phyloP scores from a whole-genome alignment of 2,113 vertebrate genomes.

The Coptodon rendalli region DNA sequence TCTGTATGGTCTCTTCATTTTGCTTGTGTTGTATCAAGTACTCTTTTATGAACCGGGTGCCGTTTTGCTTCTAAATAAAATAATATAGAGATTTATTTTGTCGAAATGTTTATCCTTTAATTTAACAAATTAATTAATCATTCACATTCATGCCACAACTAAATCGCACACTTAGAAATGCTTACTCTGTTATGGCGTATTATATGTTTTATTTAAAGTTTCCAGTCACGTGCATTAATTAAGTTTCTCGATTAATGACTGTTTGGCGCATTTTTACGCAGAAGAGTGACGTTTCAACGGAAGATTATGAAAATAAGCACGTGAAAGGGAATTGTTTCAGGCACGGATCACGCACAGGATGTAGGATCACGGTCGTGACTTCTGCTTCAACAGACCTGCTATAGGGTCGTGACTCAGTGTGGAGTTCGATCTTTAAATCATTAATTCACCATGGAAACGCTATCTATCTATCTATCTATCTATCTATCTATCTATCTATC shows the following conservation, averaged over 20 bases:
- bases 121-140: neutral
- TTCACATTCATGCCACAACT: neutral
- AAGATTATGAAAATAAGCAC: neutral
- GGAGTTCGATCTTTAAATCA: neutral
- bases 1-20: neutral
- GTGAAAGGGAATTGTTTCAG: neutral
- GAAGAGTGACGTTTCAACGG: neutral
- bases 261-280: neutral
- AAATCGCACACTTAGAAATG: neutral
- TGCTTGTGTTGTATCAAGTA: neutral
- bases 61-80: constrained; percentile 20
- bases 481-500: constrained; percentile 7
- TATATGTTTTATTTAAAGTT: neutral
- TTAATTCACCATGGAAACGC: neutral
- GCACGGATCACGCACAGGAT: constrained; percentile 8
- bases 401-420: constrained; percentile 2
- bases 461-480: neutral
- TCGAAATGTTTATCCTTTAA: neutral
- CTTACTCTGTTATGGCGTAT: neutral
- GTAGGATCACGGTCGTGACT: constrained; percentile 49
- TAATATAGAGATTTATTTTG: constrained; percentile 4
- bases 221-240: neutral
- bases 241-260: neutral
- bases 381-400: neutral
- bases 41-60: neutral